Evolutionary conservation across 2,113 vertebrate genomes (phyloP).

Genomic region (Scopus umbretta): DNA sequence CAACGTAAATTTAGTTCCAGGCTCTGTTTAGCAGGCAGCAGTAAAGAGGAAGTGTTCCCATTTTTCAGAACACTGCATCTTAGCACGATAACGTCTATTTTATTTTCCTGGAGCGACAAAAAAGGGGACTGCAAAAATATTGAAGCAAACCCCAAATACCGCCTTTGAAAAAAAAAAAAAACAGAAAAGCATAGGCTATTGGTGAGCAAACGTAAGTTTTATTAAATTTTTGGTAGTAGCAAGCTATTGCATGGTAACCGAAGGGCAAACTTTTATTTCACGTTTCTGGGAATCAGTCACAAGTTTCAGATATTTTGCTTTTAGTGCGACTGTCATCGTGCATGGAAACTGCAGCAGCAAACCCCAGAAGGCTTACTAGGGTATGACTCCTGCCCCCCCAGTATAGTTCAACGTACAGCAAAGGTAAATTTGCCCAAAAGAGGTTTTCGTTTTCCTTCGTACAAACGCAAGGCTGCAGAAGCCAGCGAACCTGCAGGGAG

Average conservation of each 20-base stretch:
- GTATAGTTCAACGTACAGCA: background rate
- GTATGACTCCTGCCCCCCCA: background rate
- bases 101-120: background rate
- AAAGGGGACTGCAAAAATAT: background rate
- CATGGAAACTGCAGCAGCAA: background rate
- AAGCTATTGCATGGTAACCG: background rate
- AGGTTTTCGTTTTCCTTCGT: background rate
- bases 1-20: background rate
- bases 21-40: background rate
- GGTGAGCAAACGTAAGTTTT: background rate
- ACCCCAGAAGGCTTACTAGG: background rate
- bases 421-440: background rate
- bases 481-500: background rate
- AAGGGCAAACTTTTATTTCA: background rate
- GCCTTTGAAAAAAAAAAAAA: background rate
- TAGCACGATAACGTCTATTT: background rate
- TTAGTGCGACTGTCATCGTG: background rate
- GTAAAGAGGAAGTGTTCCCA: background rate
- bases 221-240: background rate
- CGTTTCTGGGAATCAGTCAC: background rate
- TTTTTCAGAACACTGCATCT: background rate
- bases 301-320: background rate
- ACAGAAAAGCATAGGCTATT: too few species aligned
- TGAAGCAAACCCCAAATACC: background rate
- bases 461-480: background rate